Conservation (phyloP, 2,797 vertebrate species). For the Neosilurus hyrtlii region DNA sequence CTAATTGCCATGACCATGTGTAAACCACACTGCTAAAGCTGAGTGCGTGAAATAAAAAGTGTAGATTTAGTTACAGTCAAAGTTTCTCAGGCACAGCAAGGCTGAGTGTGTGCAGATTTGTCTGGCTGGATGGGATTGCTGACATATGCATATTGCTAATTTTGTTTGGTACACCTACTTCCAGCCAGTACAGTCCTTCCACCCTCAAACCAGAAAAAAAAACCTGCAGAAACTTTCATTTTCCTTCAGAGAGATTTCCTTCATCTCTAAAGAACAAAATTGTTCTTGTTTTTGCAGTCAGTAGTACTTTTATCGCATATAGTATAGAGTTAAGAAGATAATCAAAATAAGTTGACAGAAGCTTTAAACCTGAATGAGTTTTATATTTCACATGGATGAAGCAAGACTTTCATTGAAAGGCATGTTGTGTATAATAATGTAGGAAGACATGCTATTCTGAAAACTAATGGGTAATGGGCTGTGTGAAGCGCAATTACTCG, state of each 20-base stretch:
- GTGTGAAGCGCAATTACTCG: slow-evolving; percentile 54
- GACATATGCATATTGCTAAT: slow-evolving; percentile 10
- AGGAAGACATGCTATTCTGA: slow-evolving; percentile 41
- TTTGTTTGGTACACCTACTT: slow-evolving; percentile 4
- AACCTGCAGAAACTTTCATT: background rate
- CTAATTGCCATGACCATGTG: background rate
- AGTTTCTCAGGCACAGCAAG: background rate
- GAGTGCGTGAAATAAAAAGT: background rate
- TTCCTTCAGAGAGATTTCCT: background rate
- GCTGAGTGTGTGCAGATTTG: slow-evolving; percentile 4
- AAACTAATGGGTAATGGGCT: slow-evolving; percentile 56
- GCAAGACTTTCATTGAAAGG: slow-evolving; percentile 21
- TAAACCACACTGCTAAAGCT: background rate
- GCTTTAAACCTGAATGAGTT: background rate
- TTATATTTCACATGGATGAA: background rate
- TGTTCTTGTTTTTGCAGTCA: background rate
- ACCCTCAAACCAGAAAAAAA: background rate
- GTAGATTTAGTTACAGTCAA: background rate
- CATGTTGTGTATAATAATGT: slow-evolving; percentile 41
- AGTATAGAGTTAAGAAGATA: background rate
- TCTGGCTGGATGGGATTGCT: slow-evolving; percentile 6
- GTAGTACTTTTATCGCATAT: background rate
- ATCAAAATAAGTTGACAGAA: background rate
- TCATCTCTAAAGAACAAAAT: background rate
- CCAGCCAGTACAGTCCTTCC: background rate